Evolutionary conservation across 2,888 invertebrate species (phyloP), one percentile per base, ranked within the genome.

Genomic region (Punctoribates punctum): DNA sequence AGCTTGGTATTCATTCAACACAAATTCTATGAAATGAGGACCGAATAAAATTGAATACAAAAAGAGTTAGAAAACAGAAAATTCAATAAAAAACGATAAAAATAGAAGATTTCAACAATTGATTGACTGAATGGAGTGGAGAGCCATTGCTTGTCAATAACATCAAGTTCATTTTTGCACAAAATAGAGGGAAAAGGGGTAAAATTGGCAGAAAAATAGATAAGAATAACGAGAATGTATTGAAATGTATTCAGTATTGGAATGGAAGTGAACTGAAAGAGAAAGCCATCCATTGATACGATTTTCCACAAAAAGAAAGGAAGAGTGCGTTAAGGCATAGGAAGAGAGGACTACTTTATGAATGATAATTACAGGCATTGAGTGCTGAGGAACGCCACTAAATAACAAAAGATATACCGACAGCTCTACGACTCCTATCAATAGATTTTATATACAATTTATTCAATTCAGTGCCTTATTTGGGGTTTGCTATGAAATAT

Each of bases 331-430:
- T 23, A 57, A 25, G 13, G 13, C n/a, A 48, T 42, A 25, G n/a
- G n/a, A 57, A 57, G 57, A 23, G 25, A 57, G 25, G 25, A 25
- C 9, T 17, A 54, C 54, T 8, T 17, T 57, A 57, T 57, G 57
- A 57, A 57, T 25, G 25, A 57, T 57, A 57, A 57, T 57, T 25
- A 57, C 25, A 25, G 57, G 57, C 25, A 57, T 57, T 25, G n/a
- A 57, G 25, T 57, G 25, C 25, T 57, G 25, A 25, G n/a, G 1
- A 23, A 23, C 25, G 34, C 4, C 34, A 34, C 4, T 8, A 3
- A 3, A 34, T 34, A 34, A 57, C 57, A 57, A 57, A 25, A 57
- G 25, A 57, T 13, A 25, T 57, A 57, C 57, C 57, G 57, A 57
- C 57, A 25, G 6, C 57, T 57, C 57, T 25, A 9, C 3, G n/a